Base-by-base conservation (phyloP, 1,140 invertebrate species). In the Mactra quadrangularis region DNA sequence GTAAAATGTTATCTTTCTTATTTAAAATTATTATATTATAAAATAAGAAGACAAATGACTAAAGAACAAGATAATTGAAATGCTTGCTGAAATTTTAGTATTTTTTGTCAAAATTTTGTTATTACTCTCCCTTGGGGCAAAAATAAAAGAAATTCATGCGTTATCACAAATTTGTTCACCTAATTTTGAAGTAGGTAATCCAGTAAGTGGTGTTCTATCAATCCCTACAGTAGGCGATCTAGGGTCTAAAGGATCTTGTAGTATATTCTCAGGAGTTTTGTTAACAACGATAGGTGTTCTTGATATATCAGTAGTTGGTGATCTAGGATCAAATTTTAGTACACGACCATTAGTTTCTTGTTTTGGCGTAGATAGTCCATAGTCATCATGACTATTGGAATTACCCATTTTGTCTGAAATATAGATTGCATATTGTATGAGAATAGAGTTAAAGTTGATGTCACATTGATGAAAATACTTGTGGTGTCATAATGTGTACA, bases 191-290 rank as follows among this genome's bases (percentile, higher is more conserved):
- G 11, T n/a, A 27, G 25, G 41, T 19, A 47, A 35, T n/a, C 35
- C 19, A 50, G 72, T 29, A 0, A 86, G 71, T 35, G 85, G 85
- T 27, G 85, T 86, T 13, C 83, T 27, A 29, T 50, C 74, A 59
- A 86, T 86, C 19, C 85, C 85, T 25, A 52, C 64, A 17, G 85
- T 82, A 19, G 85, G 85, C 11, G 85, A 86, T 13, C 85, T 50
- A 19, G 85, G 85, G 25, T 86, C 85, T 13, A 75, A 29, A 27
- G 35, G n/a, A 13, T 66, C 74, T 7, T 76, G 35, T 0, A 77
- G 29, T 17, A 52, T 6, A 17, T 35, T 66, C 22, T 82, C 64
- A 17, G 79, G 72, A 22, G 85, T 84, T 27, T 84, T 81, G 27
- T 82, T 47, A 13, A 86, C 82, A 22, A 71, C 50, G 22, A 86